These are phyloP conservation scores for Coelinius sp. DNA, from an alignment of 2,888 invertebrate genomes.

Conservation along the genomic window DNA sequence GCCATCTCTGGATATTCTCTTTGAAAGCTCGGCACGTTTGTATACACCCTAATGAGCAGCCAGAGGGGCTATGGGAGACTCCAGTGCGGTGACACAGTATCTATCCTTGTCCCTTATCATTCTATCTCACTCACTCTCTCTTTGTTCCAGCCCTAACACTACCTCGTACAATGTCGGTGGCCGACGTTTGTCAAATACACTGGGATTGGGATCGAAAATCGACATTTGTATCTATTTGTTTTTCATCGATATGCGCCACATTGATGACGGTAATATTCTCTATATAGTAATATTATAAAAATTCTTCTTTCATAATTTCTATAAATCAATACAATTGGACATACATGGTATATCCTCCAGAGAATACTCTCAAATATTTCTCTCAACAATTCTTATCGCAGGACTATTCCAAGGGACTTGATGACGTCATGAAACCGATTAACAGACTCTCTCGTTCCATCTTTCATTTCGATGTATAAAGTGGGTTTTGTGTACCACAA, in stretches of 20 bases:
- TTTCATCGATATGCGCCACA: constrained; percentile 15
- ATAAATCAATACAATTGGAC: too few relatives aligned
- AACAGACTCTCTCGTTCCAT: constrained; percentile 9
- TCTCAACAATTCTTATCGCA: constrained; percentile 15
- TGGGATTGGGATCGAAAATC: constrained; percentile 20
- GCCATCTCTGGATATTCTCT: constrained; percentile 38
- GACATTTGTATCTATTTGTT: constrained; percentile 20
- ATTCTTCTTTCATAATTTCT: too few relatives aligned
- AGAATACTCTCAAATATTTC: constrained; percentile 14
- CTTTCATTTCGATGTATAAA: constrained; percentile 5
- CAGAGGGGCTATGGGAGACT: constrained; percentile 30
- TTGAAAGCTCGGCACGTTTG: constrained; percentile 49
- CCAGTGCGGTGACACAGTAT: constrained; percentile 15
- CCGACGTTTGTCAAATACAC: constrained; percentile 11
- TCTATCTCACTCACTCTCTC: constrained; percentile 23
- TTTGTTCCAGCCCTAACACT: constrained; percentile 1
- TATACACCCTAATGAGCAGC: constrained; percentile 50
- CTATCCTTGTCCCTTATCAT: constrained; percentile 21
- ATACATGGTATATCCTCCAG: too few relatives aligned
- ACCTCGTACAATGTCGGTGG: constrained; percentile 4
- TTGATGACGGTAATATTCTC: too few relatives aligned
- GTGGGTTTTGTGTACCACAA: not conserved
- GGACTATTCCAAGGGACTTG: not conserved
- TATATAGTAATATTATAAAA: too few relatives aligned
- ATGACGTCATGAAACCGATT: constrained; percentile 33